phyloP scores from a whole-genome alignment of 2,888 invertebrate species.

The Sminthurides aquaticus region DNA sequence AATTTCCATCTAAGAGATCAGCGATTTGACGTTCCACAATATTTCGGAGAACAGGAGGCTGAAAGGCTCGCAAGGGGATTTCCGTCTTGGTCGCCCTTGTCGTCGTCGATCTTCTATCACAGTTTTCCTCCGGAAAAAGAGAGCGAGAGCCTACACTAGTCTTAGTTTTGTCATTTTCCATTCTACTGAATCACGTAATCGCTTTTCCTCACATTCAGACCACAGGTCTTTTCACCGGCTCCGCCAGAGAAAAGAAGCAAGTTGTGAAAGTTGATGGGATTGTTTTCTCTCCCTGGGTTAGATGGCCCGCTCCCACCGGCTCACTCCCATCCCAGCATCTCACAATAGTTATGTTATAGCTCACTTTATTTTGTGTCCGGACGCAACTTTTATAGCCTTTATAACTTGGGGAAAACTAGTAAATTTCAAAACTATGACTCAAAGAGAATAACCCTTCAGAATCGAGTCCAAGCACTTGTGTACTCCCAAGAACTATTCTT shows the following conservation, averaged over 20 bases:
- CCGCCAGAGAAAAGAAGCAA: background rate
- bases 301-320: too few species aligned
- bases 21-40: slow-evolving; percentile 2
- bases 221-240: background rate
- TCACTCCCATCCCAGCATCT: background rate
- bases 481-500: too few species aligned
- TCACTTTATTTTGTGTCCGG: background rate
- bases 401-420: too few species aligned
- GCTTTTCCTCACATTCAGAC: background rate
- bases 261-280: background rate
- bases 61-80: background rate
- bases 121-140: background rate
- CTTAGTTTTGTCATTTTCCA: slow-evolving; percentile 13
- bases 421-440: too few species aligned
- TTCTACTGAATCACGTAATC: slow-evolving; percentile 14
- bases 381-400: background rate
- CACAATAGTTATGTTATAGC: background rate
- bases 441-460: too few species aligned
- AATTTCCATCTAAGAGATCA: background rate
- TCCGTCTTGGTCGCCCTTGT: too few species aligned
- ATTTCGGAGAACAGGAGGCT: background rate
- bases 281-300: background rate
- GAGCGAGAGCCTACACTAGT: background rate
- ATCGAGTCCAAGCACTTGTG: too few species aligned
- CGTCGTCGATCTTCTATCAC: background rate